A percentile compares a stretch with the other conserved stretches of the same genome.
phyloP scores from a whole-genome alignment of 2,113 vertebrate species.

The Nipponia nippon region DNA sequence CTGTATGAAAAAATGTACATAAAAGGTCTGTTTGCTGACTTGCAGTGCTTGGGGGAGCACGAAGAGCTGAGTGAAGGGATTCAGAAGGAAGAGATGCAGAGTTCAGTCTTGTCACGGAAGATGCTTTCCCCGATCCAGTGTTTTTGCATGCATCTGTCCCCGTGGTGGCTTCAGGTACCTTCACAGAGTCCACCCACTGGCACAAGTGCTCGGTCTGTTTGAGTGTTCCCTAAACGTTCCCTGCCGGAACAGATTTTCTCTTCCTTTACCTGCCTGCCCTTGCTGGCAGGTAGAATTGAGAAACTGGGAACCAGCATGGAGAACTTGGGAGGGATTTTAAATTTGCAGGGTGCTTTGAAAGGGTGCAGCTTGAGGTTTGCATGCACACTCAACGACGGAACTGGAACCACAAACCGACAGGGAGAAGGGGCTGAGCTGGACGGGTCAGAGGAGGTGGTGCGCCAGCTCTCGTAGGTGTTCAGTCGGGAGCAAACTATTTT shows the following conservation, averaged over 20 bases:
- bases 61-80: not conserved
- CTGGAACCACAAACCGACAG: not conserved
- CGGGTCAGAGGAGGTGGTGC: not conserved
- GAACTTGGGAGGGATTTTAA: not conserved
- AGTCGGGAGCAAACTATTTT: not conserved
- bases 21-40: conserved; percentile 32
- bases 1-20: not conserved
- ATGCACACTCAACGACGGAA: fast-evolving
- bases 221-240: not conserved
- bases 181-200: not conserved
- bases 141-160: not conserved
- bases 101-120: not conserved
- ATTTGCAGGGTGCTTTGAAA: not conserved
- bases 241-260: not conserved
- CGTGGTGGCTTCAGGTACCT: not conserved
- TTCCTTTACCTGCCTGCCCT: not conserved
- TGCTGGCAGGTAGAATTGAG: not conserved
- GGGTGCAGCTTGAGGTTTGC: not conserved
- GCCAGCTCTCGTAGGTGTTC: not conserved
- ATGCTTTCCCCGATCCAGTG: not conserved
- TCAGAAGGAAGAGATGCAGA: not conserved
- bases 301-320: not conserved
- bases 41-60: not conserved
- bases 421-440: not conserved
- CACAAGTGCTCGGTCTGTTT: not conserved